These are phyloP conservation scores for Manis pentadactyla DNA, from an alignment of 2,797 vertebrate species.

Conservation along the genomic window DNA sequence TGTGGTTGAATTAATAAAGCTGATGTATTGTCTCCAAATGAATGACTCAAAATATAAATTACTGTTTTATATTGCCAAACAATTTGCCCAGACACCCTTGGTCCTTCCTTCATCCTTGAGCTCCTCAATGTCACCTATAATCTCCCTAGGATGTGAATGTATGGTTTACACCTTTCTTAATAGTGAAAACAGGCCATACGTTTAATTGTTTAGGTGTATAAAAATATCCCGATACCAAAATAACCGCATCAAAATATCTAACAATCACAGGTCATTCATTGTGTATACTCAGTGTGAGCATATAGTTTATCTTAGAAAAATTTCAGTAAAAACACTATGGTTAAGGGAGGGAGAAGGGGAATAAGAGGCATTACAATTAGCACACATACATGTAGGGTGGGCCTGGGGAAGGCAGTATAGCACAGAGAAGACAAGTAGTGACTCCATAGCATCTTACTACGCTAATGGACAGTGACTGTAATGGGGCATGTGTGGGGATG, in stretches of 20 bases:
- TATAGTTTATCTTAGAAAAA: not conserved
- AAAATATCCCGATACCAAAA: not conserved
- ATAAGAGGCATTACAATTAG: no score
- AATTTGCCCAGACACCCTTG: not conserved
- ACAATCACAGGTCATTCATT: not conserved
- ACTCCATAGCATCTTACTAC: no score
- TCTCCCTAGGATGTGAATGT: not conserved
- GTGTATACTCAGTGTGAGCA: not conserved
- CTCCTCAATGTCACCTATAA: not conserved
- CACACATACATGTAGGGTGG: no score
- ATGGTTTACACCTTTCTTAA: not conserved
- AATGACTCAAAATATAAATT: not conserved
- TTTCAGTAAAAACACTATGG: not conserved
- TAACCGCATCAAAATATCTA: not conserved
- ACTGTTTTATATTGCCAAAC: not conserved
- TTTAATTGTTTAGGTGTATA: not conserved
- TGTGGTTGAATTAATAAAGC: not conserved
- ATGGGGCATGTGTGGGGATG: no score
- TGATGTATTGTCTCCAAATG: not conserved
- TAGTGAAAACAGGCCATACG: not conserved
- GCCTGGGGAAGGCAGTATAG: no score
- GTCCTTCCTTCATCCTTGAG: not conserved
- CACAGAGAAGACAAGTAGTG: no score
- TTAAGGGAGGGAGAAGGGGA: not conserved
- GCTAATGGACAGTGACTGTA: no score